Conservation (phyloP, 2,797 vertebrate species). For the Enteromius unitaeniatus region DNA sequence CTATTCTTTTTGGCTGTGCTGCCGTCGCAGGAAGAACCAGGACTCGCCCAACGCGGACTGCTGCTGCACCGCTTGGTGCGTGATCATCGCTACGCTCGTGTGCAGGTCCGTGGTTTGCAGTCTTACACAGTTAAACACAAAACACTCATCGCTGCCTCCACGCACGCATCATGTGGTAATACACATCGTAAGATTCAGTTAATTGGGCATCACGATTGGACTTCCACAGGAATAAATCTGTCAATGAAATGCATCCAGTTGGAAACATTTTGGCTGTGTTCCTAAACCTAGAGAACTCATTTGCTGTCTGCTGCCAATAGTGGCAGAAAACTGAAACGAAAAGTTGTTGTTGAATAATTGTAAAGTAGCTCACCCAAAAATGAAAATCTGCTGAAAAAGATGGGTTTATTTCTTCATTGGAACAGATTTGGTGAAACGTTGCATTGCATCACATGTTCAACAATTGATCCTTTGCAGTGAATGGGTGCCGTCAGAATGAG, state of each 20-base stretch:
- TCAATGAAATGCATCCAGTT: not conserved
- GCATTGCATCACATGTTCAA: not conserved
- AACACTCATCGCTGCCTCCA: not conserved
- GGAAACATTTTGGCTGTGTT: not conserved
- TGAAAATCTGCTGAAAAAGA: not conserved
- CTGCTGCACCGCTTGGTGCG: constrained; percentile 98
- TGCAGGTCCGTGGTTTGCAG: constrained; percentile 84
- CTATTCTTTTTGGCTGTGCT: constrained; percentile 97
- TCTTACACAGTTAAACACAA: not conserved
- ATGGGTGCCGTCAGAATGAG: not conserved
- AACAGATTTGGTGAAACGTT: not conserved
- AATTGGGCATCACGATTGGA: not conserved
- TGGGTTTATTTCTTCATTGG: not conserved
- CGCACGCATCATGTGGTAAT: not conserved
- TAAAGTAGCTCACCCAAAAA: not conserved
- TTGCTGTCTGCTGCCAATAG: not conserved
- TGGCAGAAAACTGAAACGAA: not conserved
- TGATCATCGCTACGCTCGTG: constrained; percentile 95
- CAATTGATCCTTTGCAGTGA: not conserved
- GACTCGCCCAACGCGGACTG: constrained; percentile 90
- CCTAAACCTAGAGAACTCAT: not conserved
- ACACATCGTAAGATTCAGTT: not conserved
- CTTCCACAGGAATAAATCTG: constrained; percentile 11
- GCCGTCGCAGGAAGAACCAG: constrained; percentile 86
- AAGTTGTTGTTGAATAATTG: not conserved